These are phyloP conservation scores for Brachycybe producta DNA, from an alignment of 2,888 invertebrate species.

Conservation along the genomic window DNA sequence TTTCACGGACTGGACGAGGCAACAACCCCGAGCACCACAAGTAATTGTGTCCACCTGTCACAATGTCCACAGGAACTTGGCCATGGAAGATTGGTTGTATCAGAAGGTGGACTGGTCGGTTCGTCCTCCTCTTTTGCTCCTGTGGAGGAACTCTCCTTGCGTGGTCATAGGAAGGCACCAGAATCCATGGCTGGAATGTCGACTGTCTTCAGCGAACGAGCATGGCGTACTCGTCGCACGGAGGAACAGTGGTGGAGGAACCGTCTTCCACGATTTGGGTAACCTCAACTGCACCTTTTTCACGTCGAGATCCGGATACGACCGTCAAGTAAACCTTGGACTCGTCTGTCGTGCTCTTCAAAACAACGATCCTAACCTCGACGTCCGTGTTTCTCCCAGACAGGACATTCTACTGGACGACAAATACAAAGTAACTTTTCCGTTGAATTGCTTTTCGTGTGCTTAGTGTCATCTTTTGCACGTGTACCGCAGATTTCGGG, in stretches of 20 bases:
- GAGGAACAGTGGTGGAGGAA: slow-evolving; percentile 87
- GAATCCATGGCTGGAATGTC: slow-evolving; percentile 89
- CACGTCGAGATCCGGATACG: slow-evolving; percentile 65
- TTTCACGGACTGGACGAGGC: too few species aligned
- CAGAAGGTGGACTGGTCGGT: slow-evolving; percentile 67
- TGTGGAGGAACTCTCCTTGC: slow-evolving; percentile 88
- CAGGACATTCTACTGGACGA: slow-evolving; percentile 75
- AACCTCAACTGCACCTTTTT: slow-evolving; percentile 90
- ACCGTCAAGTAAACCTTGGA: slow-evolving; percentile 74
- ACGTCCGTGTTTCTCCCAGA: slow-evolving; percentile 59
- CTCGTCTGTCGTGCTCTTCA: slow-evolving; percentile 70
- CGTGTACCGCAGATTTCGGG: slow-evolving; percentile 63
- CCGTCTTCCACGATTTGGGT: slow-evolving; percentile 90
- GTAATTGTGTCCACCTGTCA: slow-evolving; percentile 66
- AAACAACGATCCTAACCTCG: slow-evolving; percentile 59
- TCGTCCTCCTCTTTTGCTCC: slow-evolving; percentile 69
- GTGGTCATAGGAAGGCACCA: slow-evolving; percentile 94
- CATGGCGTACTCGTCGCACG: slow-evolving; percentile 64
- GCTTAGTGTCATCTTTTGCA: not conserved
- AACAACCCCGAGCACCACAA: too few species aligned
- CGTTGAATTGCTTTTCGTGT: not conserved
- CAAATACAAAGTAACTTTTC: slow-evolving; percentile 30
- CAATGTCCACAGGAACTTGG: slow-evolving; percentile 83
- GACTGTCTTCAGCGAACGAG: slow-evolving; percentile 52
- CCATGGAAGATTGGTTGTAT: slow-evolving; percentile 93